Conservation (phyloP, 2,888 invertebrate genomes). For the Drosophila nigritarsus region DNA sequence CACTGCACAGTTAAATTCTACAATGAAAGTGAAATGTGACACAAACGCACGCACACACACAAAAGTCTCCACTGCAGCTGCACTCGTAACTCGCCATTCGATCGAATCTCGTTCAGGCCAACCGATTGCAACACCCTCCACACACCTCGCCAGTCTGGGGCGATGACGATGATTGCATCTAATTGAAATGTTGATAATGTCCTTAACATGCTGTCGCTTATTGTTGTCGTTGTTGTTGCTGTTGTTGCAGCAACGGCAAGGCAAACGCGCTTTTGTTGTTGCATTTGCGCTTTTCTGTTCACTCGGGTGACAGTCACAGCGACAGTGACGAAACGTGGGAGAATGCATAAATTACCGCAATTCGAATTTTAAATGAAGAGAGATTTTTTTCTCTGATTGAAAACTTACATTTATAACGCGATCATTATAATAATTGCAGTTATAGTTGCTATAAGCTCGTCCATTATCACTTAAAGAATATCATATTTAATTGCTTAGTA, state of each 20-base stretch:
- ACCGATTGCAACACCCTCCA: not conserved
- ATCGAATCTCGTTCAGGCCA: constrained; percentile 17
- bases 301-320: constrained; percentile 14
- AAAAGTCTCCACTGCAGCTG: constrained; percentile 55
- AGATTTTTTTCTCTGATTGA: constrained; percentile 2
- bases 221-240: constrained; percentile 18
- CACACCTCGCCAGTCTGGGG: constrained; percentile 13
- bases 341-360: constrained; percentile 44
- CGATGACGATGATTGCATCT: constrained; percentile 69
- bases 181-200: constrained; percentile 83
- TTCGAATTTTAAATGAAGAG: constrained; percentile 1
- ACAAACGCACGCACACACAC: constrained; percentile 29
- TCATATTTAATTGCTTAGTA: not conserved
- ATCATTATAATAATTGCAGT: not conserved
- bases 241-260: constrained; percentile 32
- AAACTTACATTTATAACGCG: not conserved
- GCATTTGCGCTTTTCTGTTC: constrained; percentile 51
- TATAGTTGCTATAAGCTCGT: not conserved
- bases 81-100: constrained; percentile 42
- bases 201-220: constrained; percentile 69
- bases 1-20: constrained; percentile 69
- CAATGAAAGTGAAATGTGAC: constrained; percentile 73
- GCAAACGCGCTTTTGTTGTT: constrained; percentile 46
- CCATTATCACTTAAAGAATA: not conserved
- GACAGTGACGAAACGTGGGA: constrained; percentile 57